Conservation (phyloP, 2,797 vertebrate species). For the Graptemys geographica region DNA sequence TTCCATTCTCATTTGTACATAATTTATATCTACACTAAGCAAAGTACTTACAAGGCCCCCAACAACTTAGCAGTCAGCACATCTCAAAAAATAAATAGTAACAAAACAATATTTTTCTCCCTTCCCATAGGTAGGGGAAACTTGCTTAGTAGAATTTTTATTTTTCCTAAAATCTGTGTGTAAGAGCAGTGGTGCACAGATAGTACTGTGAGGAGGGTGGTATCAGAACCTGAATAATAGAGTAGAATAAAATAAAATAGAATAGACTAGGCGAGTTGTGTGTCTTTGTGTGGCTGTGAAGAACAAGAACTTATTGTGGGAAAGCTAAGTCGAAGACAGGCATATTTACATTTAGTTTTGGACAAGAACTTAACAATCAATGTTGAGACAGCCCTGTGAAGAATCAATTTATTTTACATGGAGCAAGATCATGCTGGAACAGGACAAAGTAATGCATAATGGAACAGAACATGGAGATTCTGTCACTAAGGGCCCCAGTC, state of each 20-base stretch:
- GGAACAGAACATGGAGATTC: background rate
- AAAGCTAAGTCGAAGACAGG: slow-evolving; percentile 14
- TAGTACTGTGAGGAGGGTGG: background rate
- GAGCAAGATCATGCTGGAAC: background rate
- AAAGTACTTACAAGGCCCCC: slow-evolving; percentile 38
- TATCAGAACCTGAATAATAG: slow-evolving; percentile 14
- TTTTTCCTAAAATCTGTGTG: background rate
- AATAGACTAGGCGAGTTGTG: background rate
- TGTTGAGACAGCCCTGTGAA: background rate
- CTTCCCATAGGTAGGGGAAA: background rate
- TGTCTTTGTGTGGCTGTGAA: background rate
- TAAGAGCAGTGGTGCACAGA: slow-evolving; percentile 1
- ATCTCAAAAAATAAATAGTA: slow-evolving; percentile 53
- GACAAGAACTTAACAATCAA: background rate
- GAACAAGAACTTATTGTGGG: rapidly evolving
- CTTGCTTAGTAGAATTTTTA: slow-evolving; percentile 30
- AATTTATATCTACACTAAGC: slow-evolving; percentile 52
- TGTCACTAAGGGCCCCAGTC: background rate
- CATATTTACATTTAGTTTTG: background rate
- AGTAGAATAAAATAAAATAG: slow-evolving; percentile 20
- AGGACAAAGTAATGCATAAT: background rate
- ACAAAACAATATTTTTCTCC: slow-evolving; percentile 16
- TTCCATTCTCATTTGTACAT: slow-evolving; percentile 44
- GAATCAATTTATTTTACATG: background rate
- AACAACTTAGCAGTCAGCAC: slow-evolving; percentile 16